Percentiles rank a stretch among this genome's conserved stretches.
Evolutionary conservation across 2,888 invertebrate genomes (phyloP).

Genomic region (Yponomeuta sedellus): DNA sequence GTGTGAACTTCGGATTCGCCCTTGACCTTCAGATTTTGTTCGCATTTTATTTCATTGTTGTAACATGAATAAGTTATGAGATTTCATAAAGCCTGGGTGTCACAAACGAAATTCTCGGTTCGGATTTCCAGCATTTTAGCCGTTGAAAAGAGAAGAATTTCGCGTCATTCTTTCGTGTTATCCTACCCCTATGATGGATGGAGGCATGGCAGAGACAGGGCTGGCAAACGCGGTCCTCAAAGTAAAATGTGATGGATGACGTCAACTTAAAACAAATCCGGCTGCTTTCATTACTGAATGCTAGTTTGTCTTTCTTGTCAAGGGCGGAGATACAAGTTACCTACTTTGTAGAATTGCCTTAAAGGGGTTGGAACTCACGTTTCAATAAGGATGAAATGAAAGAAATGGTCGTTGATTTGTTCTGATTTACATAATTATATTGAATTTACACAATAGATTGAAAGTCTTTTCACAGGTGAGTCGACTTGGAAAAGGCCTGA

Average conservation of each 20-base stretch:
- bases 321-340: background rate
- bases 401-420: background rate
- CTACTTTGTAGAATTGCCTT: background rate
- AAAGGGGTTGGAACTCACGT: background rate
- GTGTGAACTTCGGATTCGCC: background rate
- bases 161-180: constrained; percentile 9
- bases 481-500: background rate
- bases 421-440: too few relatives aligned
- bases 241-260: background rate
- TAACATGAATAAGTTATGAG: background rate
- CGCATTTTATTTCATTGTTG: background rate
- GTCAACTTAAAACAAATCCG: background rate
- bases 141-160: background rate
- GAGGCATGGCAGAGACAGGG: background rate
- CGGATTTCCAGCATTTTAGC: background rate
- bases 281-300: background rate
- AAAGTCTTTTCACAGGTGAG: background rate
- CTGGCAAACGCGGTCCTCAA: background rate
- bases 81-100: background rate
- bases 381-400: background rate
- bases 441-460: too few relatives aligned
- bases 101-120: background rate
- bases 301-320: background rate
- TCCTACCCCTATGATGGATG: constrained; percentile 10
- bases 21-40: background rate